phyloP scores from a whole-genome alignment of 2,797 vertebrate species.

The Bradypus variegatus region DNA sequence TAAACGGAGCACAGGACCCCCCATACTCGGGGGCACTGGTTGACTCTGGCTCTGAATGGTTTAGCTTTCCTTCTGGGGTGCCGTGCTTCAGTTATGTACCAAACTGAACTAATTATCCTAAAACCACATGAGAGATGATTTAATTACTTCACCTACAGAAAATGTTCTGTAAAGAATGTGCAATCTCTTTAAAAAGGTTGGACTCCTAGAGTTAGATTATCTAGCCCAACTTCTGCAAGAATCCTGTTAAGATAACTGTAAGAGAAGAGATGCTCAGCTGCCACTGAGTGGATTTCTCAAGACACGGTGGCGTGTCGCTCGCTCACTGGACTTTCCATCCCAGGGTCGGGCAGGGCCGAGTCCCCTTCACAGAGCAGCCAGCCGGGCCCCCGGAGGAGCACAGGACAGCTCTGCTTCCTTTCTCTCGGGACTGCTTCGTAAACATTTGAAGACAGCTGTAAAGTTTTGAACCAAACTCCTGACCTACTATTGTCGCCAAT shows the following conservation, averaged over 20 bases:
- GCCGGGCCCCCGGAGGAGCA: background rate
- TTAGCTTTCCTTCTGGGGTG: background rate
- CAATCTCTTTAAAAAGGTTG: background rate
- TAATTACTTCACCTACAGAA: conserved; percentile 4
- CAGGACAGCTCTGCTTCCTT: background rate
- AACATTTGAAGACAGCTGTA: background rate
- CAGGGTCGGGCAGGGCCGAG: background rate
- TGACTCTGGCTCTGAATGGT: conserved; percentile 20
- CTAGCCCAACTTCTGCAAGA: background rate
- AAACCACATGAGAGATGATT: conserved; percentile 3
- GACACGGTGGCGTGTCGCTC: background rate
- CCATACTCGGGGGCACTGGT: background rate
- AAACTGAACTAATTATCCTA: conserved; percentile 9
- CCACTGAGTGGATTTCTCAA: background rate
- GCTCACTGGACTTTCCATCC: background rate
- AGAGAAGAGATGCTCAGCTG: background rate
- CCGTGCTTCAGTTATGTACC: background rate
- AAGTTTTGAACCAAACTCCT: background rate
- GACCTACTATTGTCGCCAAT: background rate
- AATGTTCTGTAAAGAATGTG: conserved; percentile 10
- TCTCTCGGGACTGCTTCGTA: background rate
- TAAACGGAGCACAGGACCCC: background rate
- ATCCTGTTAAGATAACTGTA: background rate
- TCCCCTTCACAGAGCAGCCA: background rate
- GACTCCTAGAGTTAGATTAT: background rate